Evolutionary conservation across 2,797 vertebrate species (phyloP).

Genomic region (Peromyscus eremicus): DNA sequence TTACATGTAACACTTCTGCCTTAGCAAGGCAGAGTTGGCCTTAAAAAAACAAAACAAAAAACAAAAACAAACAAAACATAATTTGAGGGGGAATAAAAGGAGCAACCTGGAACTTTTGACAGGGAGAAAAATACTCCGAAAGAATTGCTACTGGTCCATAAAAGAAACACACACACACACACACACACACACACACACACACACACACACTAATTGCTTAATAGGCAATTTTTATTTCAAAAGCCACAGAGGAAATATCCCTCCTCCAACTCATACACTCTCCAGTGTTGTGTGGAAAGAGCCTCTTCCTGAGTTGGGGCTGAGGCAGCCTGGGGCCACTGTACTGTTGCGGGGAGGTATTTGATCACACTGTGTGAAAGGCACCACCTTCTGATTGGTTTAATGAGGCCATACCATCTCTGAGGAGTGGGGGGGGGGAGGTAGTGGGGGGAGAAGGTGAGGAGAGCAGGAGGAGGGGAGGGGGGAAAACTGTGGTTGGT

Average conservation of each 20-base stretch:
- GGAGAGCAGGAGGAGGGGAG: too few relatives aligned
- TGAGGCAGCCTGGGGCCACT: background rate
- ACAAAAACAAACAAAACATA: background rate
- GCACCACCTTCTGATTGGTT: background rate
- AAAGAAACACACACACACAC: conserved; percentile 14
- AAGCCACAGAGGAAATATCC: background rate
- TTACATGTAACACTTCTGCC: background rate
- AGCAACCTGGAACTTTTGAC: conserved; percentile 12
- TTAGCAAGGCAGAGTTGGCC: background rate
- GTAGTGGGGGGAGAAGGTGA: too few relatives aligned
- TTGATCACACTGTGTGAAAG: background rate
- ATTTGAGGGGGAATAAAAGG: background rate
- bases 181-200: background rate
- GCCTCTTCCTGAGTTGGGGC: background rate
- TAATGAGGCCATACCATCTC: background rate
- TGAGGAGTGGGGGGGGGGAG: too few relatives aligned
- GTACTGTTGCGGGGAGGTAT: background rate
- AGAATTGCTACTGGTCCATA: conserved; percentile 46
- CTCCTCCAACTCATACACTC: background rate
- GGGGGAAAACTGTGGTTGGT: too few relatives aligned
- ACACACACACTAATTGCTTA: background rate
- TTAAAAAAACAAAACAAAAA: background rate
- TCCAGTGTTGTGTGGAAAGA: background rate
- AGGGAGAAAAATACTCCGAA: conserved; percentile 44
- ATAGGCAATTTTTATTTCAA: conserved; percentile 32